Evolutionary conservation across 2,888 invertebrate genomes (phyloP).

Genomic region (Ochropacha duplaris): DNA sequence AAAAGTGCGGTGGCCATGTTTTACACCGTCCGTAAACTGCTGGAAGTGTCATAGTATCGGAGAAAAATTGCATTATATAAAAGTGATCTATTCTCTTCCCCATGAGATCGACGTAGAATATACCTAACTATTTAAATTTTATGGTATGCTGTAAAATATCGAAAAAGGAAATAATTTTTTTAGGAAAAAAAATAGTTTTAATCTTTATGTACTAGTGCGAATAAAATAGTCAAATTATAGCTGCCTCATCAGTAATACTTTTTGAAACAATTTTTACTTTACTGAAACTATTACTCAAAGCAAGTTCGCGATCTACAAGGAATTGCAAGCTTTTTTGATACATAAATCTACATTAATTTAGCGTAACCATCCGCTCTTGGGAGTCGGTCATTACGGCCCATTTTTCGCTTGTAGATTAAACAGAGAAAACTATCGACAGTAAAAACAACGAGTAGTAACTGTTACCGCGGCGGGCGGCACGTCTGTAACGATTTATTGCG

Average conservation of each 20-base stretch:
- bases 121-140: constrained; percentile 28
- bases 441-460: constrained; percentile 51
- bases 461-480: constrained; percentile 44
- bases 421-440: constrained; percentile 58
- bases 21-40: constrained; percentile 69
- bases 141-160: not conserved
- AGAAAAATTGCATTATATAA: constrained; percentile 52
- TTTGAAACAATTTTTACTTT: no score
- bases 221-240: not conserved
- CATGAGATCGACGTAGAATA: constrained; percentile 38
- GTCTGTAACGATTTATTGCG: constrained; percentile 68
- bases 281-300: no score
- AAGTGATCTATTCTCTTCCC: constrained; percentile 41
- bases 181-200: not conserved
- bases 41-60: constrained; percentile 56
- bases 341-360: not conserved
- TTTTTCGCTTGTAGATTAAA: constrained; percentile 48
- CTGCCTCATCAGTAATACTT: no score
- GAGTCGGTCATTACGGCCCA: constrained; percentile 23
- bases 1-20: constrained; percentile 69
- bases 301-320: not conserved
- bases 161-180: no score
- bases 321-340: not conserved
- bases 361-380: not conserved
- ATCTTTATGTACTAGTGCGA: not conserved